Conservation (phyloP, 2,113 vertebrate species). For the Oriolus oriolus region DNA sequence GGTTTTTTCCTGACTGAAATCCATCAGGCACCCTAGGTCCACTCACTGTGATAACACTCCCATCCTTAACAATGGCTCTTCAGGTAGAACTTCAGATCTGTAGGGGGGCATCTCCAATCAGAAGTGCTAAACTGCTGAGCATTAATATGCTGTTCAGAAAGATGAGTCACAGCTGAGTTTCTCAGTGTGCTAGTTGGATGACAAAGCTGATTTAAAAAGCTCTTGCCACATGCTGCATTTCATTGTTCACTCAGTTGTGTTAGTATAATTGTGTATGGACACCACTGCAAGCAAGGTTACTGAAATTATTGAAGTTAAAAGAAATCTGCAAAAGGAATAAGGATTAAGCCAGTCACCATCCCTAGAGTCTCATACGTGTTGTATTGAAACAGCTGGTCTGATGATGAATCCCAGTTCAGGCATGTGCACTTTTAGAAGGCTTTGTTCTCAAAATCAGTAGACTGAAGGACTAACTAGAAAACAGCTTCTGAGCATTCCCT, state of each 20-base stretch:
- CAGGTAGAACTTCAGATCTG: neutral
- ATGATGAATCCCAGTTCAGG: neutral
- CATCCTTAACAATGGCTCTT: neutral
- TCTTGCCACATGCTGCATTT: neutral
- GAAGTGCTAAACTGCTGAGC: neutral
- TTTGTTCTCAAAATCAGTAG: neutral
- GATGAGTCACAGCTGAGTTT: neutral
- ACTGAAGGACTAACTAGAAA: neutral
- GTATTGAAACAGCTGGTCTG: neutral
- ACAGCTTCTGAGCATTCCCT: neutral
- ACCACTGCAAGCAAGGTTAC: neutral
- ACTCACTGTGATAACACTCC: neutral
- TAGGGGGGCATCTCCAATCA: neutral
- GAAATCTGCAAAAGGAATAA: neutral
- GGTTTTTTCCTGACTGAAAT: neutral
- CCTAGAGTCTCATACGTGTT: neutral
- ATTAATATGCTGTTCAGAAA: neutral
- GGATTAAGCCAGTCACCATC: neutral
- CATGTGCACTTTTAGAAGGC: neutral
- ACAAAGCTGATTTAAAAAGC: neutral
- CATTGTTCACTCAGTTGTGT: neutral
- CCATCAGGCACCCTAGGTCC: neutral
- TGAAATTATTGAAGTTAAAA: neutral
- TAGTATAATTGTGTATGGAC: neutral
- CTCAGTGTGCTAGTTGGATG: neutral